These are phyloP conservation scores for Metellina segmentata DNA, from an alignment of 2,888 invertebrate species.

Conservation along the genomic window DNA sequence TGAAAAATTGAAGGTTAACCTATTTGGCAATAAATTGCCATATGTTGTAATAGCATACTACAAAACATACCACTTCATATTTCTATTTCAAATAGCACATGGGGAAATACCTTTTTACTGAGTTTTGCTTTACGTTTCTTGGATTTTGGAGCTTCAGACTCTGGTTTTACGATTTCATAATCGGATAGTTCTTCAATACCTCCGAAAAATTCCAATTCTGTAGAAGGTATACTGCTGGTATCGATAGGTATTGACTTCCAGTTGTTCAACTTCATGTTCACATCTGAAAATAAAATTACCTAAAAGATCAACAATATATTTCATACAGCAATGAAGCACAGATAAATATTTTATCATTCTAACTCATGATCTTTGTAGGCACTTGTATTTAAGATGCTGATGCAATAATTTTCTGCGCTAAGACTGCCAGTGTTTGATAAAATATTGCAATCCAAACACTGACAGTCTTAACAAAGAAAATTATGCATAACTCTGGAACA, in stretches of 20 bases:
- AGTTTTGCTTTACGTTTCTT: not conserved
- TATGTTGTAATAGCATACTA: no score
- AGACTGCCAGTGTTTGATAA: constrained; percentile 50
- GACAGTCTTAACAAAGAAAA: constrained; percentile 44
- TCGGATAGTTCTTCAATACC: constrained; percentile 88
- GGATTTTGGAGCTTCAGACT: not conserved
- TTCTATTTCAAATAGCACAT: not conserved
- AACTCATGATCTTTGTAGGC: no score
- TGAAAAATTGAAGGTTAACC: no score
- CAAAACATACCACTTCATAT: not conserved
- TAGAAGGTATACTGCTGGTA: not conserved
- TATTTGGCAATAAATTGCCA: no score
- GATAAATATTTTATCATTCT: no score
- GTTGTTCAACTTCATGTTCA: constrained; percentile 35
- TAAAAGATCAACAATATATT: no score
- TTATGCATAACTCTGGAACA: not conserved
- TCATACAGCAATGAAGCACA: no score
- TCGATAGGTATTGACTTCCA: constrained; percentile 64
- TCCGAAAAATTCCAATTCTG: constrained; percentile 86
- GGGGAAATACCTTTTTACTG: not conserved
- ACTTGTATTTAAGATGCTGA: not conserved
- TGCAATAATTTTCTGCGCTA: constrained; percentile 2
- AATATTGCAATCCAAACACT: constrained; percentile 30
- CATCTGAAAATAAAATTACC: no score
- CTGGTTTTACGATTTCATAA: constrained; percentile 51